A percentile compares a stretch with the other conserved stretches of the same genome.
Evolutionary conservation across 2,888 invertebrate genomes (phyloP).

Genomic region (Syrphus vitripennis): DNA sequence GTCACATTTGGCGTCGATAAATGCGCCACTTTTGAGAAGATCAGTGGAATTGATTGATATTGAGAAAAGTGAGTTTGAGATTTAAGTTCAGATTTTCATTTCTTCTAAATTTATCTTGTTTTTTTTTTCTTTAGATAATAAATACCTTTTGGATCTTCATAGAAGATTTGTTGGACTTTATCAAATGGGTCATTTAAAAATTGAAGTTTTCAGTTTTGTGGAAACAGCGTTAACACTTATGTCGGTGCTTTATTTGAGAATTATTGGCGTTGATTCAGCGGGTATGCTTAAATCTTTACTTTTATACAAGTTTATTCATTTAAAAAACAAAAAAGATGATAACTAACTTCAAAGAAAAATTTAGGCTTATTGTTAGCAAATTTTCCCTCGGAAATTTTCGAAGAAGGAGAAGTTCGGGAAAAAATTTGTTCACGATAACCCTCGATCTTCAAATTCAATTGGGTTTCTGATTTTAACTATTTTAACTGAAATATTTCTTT

Average conservation of each 20-base stretch:
- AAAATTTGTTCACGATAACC: no score
- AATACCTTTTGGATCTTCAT: slow-evolving; percentile 87
- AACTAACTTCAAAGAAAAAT: no score
- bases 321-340: no score
- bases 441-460: no score
- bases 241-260: slow-evolving; percentile 87
- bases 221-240: slow-evolving; percentile 90
- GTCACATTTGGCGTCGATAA: slow-evolving; percentile 88
- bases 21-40: slow-evolving; percentile 87
- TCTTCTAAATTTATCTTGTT: neutral
- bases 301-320: no score
- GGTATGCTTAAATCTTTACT: slow-evolving; percentile 82
- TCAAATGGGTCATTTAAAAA: slow-evolving; percentile 81
- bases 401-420: no score
- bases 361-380: no score
- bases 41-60: slow-evolving; percentile 91
- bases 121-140: slow-evolving; percentile 84
- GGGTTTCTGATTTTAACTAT: no score
- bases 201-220: slow-evolving; percentile 87
- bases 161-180: slow-evolving; percentile 84
- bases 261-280: slow-evolving; percentile 90
- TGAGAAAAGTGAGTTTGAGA: slow-evolving; percentile 85
- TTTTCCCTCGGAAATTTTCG: no score
- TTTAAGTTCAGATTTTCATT: neutral
- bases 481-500: neutral